phyloP scores from a whole-genome alignment of 2,113 vertebrate genomes.

The Cyanoderma ruficeps region DNA sequence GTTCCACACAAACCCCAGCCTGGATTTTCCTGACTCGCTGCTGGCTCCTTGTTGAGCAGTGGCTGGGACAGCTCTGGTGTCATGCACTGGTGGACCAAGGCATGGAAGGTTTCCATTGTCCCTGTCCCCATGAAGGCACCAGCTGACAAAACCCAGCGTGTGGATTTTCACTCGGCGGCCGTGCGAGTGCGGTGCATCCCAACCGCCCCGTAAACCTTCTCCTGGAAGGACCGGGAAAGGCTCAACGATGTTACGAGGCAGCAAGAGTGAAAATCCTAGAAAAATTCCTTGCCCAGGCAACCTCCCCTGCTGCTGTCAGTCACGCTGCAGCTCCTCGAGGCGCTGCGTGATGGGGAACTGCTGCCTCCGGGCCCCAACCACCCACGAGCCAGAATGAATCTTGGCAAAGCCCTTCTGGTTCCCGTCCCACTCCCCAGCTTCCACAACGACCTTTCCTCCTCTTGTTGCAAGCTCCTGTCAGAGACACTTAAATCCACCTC shows the following conservation, averaged over 20 bases:
- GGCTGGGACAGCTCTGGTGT: not conserved
- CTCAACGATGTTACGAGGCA: not conserved
- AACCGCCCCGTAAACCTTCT: not conserved
- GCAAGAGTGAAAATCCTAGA: not conserved
- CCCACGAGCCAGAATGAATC: slow-evolving; percentile 5
- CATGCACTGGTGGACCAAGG: not conserved
- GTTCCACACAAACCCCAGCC: not conserved
- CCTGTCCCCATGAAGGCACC: not conserved
- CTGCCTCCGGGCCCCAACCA: not conserved
- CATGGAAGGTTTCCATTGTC: not conserved
- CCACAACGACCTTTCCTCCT: not conserved
- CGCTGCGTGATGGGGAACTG: not conserved
- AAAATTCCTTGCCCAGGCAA: not conserved
- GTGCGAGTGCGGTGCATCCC: not conserved
- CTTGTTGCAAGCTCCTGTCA: slow-evolving; percentile 13
- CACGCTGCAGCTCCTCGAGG: slow-evolving; percentile 25
- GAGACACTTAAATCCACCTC: slow-evolving; percentile 27
- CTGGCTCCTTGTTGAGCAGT: not conserved
- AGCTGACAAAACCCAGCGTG: not conserved
- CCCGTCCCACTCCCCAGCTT: not conserved
- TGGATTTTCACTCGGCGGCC: not conserved
- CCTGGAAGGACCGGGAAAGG: not conserved
- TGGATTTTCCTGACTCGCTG: not conserved
- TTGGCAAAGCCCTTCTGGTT: slow-evolving; percentile 29
- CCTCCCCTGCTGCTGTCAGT: slow-evolving; percentile 41